Evolutionary conservation across 2,888 invertebrate species (phyloP).

Genomic region (Colletes collaris): DNA sequence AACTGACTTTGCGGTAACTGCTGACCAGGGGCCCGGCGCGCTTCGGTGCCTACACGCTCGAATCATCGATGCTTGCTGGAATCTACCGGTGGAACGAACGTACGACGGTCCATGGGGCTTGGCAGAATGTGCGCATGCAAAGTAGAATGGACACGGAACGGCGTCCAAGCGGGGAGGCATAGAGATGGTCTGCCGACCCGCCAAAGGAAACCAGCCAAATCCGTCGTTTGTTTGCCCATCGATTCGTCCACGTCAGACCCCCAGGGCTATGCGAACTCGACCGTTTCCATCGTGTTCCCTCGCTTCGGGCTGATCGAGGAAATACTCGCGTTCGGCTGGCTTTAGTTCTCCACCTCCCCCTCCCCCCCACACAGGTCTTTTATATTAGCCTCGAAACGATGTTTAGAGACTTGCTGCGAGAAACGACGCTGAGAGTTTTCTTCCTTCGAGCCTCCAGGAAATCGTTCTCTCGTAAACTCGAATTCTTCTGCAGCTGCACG

Average conservation of each 20-base stretch:
- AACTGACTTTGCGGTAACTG: conserved; percentile 78
- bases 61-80: conserved; percentile 73
- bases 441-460: too few species aligned
- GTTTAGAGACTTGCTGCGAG: conserved; percentile 16
- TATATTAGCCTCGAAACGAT: conserved; percentile 38
- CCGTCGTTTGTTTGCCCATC: conserved; percentile 71
- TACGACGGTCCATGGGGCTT: conserved; percentile 54
- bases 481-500: too few species aligned
- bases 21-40: conserved; percentile 74
- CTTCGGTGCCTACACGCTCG: conserved; percentile 71
- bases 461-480: too few species aligned
- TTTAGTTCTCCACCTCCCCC: background rate
- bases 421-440: too few species aligned
- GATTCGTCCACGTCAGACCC: conserved; percentile 67
- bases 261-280: conserved; percentile 49
- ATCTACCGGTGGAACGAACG: conserved; percentile 63
- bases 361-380: conserved; percentile 6
- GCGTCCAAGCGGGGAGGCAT: conserved; percentile 33
- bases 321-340: conserved; percentile 33
- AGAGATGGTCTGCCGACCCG: conserved; percentile 48
- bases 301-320: conserved; percentile 47
- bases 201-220: conserved; percentile 68
- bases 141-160: conserved; percentile 63
- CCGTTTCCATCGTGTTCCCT: conserved; percentile 54
- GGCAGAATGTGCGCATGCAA: conserved; percentile 70